Evolutionary conservation across 2,888 invertebrate genomes (phyloP), one percentile per base, ranked within the genome.

Genomic region (Alloscopus bannaensis): DNA sequence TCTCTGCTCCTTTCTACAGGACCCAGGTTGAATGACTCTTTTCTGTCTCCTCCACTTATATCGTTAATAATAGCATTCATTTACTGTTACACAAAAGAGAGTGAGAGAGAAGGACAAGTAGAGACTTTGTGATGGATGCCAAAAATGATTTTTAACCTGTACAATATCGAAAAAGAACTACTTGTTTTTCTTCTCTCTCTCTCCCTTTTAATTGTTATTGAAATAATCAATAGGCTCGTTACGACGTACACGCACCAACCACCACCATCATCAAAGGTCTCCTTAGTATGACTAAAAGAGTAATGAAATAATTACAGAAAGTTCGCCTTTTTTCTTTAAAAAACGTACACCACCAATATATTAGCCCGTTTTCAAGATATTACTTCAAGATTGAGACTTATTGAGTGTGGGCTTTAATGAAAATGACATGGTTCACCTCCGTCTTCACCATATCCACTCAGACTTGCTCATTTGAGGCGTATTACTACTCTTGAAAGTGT

Each of bases 121-220:
- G n/a, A n/a, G n/a, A n/a, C n/a, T n/a, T n/a, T n/a, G 55, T 55
- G 26, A 29, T 69, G 16, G 26, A 24, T 50, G 69, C 69, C 69
- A 57, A 69, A 68, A 69, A 60, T 70, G 59, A 70, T 70, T 70
- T 59, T 59, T n/a, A 60, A 40, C 31, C 20, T 59, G 59, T 29
- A 59, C 31, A 31, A 13, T 18, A n/a, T 4, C 22, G n/a, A n/a
- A n/a, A n/a, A n/a, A 18, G 59, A 59, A 59, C 29, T 59, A 31
- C 31, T 59, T 22, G 55, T 28, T 28, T 24, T 59, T 59, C 59
- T 59, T 60, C n/a, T n/a, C n/a, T n/a, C n/a, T n/a, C n/a, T n/a
- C n/a, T n/a, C n/a, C n/a, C n/a, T n/a, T n/a, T n/a, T n/a, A 60
- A 60, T 60, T 59, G 29, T 29, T 13, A 60, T 36, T 60, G 29